Evolutionary conservation across 2,888 invertebrate genomes (phyloP), one percentile per base, ranked within the genome.

Genomic region (Halocaridina rubra): DNA sequence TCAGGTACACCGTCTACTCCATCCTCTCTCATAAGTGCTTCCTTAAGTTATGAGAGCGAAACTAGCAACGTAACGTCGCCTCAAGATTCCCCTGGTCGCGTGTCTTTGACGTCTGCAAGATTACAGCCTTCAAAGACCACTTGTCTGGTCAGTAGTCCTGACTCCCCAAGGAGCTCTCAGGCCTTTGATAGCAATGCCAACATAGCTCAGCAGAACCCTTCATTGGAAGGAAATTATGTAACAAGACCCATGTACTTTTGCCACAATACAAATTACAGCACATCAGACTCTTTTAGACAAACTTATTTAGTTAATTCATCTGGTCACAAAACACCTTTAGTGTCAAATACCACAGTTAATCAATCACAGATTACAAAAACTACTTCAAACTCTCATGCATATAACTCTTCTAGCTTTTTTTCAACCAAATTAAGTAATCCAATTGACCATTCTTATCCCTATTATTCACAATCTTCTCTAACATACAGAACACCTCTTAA

Each of bases 1-100:
- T 88, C 88, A 13, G 86, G 86, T 7, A 80, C 86, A 2, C 86
- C 88, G 7, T 86, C 88, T 29, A 86, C 88, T 19, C 88, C 88
- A 0, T 82, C 80, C 5, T 88, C 88, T 22, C 75, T 84, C 1
- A 77, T 80, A 24, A 84, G 81, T 77, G 81, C 85, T 30, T 87
- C 87, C 59, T 30, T 82, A 22, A 88, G 86, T 33, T 88, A 85
- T 57, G 88, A 88, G 71, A 86, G 86, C 24, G 88, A 86, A 8
- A 71, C 85, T 1, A 88, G 88, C 75, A 84, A 81, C 64, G 80
- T 74, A 3, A 82, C 85, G 5, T 88, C 88, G 16, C 88, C 88
- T 2, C 88, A 84, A 29, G 82, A 86, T 53, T 84, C 87, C 8
- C 84, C 87, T n/a, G 79, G 74, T 59, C 46, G 59, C 22, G 32